Evolutionary conservation across 2,888 invertebrate genomes (phyloP).

Genomic region (Chydorus sphaericus): DNA sequence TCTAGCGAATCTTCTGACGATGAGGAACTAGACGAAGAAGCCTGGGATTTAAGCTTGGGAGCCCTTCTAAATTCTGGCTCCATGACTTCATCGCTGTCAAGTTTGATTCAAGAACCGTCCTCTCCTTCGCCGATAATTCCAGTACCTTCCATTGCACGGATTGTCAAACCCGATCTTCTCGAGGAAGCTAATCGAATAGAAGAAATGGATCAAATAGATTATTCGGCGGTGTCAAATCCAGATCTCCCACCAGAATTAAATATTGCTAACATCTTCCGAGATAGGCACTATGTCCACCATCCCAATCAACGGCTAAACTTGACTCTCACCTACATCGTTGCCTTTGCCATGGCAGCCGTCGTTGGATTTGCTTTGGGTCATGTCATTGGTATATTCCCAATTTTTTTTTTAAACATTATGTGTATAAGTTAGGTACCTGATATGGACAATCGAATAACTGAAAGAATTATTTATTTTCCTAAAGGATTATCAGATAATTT

Average conservation of each 20-base stretch:
- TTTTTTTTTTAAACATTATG: neutral
- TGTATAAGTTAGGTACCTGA: neutral
- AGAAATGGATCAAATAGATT: conserved; percentile 3
- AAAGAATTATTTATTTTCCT: neutral
- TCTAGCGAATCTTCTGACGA: neutral
- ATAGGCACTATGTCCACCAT: conserved; percentile 9
- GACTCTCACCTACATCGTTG: conserved; percentile 8
- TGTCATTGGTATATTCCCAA: neutral
- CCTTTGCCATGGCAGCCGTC: conserved; percentile 6
- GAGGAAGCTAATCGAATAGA: conserved; percentile 8
- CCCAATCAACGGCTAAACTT: conserved; percentile 6
- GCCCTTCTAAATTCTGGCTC: neutral
- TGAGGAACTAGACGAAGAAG: neutral
- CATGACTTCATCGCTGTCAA: neutral
- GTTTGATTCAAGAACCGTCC: neutral
- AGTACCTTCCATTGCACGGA: no score
- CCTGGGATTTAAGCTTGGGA: conserved; percentile 3
- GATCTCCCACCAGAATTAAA: conserved; percentile 12
- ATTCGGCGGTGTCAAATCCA: neutral
- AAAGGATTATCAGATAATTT: conserved; percentile 7
- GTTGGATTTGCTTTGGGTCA: conserved; percentile 11
- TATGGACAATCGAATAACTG: neutral
- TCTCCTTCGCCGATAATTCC: neutral
- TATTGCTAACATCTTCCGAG: neutral
- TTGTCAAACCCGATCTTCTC: conserved; percentile 3